These are phyloP conservation scores for Colostygia pectinataria DNA, from an alignment of 2,888 invertebrate species.

Conservation along the genomic window DNA sequence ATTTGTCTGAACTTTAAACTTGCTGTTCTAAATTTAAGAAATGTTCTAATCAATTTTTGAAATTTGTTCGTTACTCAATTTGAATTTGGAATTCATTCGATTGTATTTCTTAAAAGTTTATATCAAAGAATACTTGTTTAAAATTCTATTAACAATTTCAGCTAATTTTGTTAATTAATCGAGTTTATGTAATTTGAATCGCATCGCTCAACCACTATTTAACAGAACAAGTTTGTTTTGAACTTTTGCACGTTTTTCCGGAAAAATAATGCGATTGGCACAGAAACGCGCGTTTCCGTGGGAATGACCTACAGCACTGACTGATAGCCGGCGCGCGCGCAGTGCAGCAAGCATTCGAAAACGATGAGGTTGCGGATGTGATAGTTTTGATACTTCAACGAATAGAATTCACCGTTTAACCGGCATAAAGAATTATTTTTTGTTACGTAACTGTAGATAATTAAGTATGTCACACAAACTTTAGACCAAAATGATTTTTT, in stretches of 20 bases:
- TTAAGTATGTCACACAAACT: too few species aligned
- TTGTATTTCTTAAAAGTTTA: too few species aligned
- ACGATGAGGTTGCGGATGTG: slow-evolving; percentile 32
- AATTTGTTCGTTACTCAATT: neutral
- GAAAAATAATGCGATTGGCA: slow-evolving; percentile 1
- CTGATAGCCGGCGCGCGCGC: slow-evolving; percentile 58
- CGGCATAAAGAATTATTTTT: too few species aligned
- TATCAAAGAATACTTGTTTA: too few species aligned
- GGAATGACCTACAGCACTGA: slow-evolving; percentile 67
- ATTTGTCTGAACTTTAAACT: too few species aligned
- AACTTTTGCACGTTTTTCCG: neutral
- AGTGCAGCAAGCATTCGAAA: slow-evolving; percentile 54
- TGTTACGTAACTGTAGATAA: too few species aligned
- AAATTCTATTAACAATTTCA: too few species aligned
- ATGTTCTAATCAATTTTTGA: too few species aligned
- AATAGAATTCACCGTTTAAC: neutral
- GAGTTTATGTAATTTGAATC: too few species aligned
- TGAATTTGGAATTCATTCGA: slow-evolving; percentile 5
- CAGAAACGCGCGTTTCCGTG: slow-evolving; percentile 45
- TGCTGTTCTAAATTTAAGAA: too few species aligned
- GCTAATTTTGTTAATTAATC: too few species aligned
- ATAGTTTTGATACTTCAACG: slow-evolving; percentile 44
- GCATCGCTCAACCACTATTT: neutral
- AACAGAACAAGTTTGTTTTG: slow-evolving; percentile 3
- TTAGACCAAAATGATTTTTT: too few species aligned